Conservation (phyloP, 1,140 invertebrate species). For the Ptiloglossa arizonensis region DNA sequence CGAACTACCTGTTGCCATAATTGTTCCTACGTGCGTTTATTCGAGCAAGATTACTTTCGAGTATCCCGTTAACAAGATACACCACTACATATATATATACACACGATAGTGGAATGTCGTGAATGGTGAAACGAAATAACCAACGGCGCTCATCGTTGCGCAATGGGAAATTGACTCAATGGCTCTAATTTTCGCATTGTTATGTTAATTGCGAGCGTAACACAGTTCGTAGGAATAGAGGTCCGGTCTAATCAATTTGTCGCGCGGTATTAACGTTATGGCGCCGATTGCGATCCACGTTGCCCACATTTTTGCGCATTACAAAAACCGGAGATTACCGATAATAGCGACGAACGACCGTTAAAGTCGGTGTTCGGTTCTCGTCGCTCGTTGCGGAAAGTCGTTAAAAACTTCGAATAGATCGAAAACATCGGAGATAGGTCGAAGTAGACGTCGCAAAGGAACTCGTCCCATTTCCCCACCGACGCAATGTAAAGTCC, state of each 20-base stretch:
- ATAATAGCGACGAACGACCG: too few species aligned
- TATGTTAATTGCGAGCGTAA: conserved; percentile 60
- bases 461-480: too few species aligned
- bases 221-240: conserved; percentile 13
- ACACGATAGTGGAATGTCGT: too few species aligned
- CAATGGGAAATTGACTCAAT: conserved; percentile 58
- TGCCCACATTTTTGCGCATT: neutral
- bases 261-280: conserved; percentile 18
- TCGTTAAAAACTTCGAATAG: too few species aligned
- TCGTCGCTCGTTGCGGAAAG: too few species aligned
- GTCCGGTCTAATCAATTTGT: conserved; percentile 37
- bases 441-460: too few species aligned
- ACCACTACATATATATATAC: neutral
- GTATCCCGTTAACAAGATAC: neutral
- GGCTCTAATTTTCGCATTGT: conserved; percentile 60
- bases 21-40: too few species aligned
- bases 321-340: too few species aligned
- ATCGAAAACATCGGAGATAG: too few species aligned
- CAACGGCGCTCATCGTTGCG: conserved; percentile 30
- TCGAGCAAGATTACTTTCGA: neutral
- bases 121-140: conserved; percentile 7
- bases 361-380: too few species aligned
- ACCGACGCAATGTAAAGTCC: too few species aligned
- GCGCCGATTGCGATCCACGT: neutral
- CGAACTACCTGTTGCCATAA: neutral